phyloP scores from a whole-genome alignment of 2,888 invertebrate genomes.

The Beris morrisii region DNA sequence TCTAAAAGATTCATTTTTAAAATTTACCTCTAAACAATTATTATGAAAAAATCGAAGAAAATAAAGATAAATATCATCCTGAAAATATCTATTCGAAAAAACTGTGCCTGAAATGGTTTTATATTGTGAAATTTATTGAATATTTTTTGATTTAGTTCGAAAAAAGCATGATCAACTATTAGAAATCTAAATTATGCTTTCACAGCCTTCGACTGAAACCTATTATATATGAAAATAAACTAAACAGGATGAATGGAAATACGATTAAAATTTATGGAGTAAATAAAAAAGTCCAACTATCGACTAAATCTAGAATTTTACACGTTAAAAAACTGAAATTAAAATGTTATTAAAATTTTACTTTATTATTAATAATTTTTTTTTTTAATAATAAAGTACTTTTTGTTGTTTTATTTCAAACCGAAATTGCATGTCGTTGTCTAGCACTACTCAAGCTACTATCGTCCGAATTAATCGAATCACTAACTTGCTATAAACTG shows the following conservation, averaged over 20 bases:
- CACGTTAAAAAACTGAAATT: too few species aligned
- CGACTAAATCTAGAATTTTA: not conserved
- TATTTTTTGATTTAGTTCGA: not conserved
- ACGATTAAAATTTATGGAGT: not conserved
- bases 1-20: too few species aligned
- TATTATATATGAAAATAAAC: slow-evolving; percentile 5
- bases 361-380: not conserved
- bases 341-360: too few species aligned
- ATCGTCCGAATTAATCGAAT: slow-evolving; percentile 15
- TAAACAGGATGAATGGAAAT: not conserved
- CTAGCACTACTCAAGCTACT: slow-evolving; percentile 27
- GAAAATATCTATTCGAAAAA: too few species aligned
- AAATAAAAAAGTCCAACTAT: not conserved
- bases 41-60: too few species aligned
- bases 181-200: slow-evolving; percentile 4
- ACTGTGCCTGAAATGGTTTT: too few species aligned
- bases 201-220: slow-evolving; percentile 29
- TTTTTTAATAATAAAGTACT: too few species aligned
- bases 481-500: slow-evolving; percentile 53
- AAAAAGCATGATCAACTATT: not conserved
- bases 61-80: too few species aligned
- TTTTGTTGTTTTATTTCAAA: too few species aligned
- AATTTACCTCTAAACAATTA: too few species aligned
- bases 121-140: too few species aligned
- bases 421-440: slow-evolving; percentile 52